phyloP scores from a whole-genome alignment of 2,113 vertebrate genomes.

The Acrocephalus arundinaceus region DNA sequence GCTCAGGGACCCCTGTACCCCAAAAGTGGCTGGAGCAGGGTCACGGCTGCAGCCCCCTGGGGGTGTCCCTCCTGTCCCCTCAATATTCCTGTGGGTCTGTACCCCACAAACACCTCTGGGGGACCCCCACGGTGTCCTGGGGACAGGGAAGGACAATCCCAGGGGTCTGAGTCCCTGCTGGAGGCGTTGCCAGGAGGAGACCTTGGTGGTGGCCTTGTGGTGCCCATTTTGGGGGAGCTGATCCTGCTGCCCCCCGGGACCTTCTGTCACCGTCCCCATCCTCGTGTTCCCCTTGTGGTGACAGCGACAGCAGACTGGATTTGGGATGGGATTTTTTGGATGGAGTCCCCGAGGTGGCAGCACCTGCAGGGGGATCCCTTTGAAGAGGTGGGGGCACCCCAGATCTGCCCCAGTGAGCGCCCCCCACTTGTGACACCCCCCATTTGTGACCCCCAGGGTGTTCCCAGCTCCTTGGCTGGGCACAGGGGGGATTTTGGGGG shows the following conservation, averaged over 20 bases:
- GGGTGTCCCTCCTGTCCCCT: not conserved
- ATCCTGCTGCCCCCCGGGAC: no score
- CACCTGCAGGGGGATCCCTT: not conserved
- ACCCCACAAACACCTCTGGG: not conserved
- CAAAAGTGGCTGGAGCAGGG: not conserved
- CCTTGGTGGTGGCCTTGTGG: accelerated
- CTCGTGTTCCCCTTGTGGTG: not conserved
- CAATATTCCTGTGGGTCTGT: not conserved
- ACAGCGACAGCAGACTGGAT: no score
- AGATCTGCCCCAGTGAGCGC: not conserved
- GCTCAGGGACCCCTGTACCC: not conserved
- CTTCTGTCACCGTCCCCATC: not conserved
- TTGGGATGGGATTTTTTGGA: no score
- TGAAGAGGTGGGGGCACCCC: not conserved
- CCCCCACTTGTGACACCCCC: not conserved
- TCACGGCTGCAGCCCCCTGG: not conserved
- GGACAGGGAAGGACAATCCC: not conserved
- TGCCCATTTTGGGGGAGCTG: not conserved
- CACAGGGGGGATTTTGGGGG: accelerated
- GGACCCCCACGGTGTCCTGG: not conserved
- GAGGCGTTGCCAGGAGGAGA: not conserved
- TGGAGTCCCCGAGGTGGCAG: no score
- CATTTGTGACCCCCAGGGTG: accelerated
- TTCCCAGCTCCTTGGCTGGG: not conserved
- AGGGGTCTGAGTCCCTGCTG: not conserved